These are phyloP conservation scores for Microchirus variegatus DNA, from an alignment of 2,797 vertebrate genomes.

Conservation along the genomic window DNA sequence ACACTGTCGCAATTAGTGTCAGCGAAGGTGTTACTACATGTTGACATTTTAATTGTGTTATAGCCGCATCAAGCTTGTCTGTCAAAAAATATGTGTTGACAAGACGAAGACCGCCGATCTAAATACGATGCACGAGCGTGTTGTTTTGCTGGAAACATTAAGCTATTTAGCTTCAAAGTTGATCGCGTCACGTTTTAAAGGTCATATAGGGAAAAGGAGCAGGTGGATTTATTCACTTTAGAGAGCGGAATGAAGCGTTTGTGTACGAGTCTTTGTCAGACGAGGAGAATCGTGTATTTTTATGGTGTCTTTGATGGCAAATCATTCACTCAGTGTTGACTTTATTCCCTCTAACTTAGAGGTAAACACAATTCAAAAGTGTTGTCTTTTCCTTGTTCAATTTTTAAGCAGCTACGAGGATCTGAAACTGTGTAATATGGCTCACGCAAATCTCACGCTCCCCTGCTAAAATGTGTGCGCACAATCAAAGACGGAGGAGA, in stretches of 20 bases:
- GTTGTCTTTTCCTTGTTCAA: constrained; percentile 12
- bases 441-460: constrained; percentile 30
- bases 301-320: not conserved
- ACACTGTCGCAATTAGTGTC: constrained; percentile 68
- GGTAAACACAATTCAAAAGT: constrained; percentile 27
- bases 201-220: constrained; percentile 2
- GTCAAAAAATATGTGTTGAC: constrained; percentile 25
- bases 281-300: not conserved
- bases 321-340: constrained; percentile 17
- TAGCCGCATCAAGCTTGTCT: constrained; percentile 7
- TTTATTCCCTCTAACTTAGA: constrained; percentile 19
- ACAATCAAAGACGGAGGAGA: constrained; percentile 45
- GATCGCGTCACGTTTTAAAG: constrained; percentile 30
- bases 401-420: constrained; percentile 47
- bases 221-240: not conserved
- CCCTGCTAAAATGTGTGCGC: constrained; percentile 24
- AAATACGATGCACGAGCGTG: not conserved
- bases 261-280: too few relatives aligned
- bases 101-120: not conserved
- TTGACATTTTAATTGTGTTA: constrained; percentile 60
- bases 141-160: constrained; percentile 4
- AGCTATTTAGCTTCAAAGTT: not conserved
- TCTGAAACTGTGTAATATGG: constrained; percentile 20
- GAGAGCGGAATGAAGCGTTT: too few relatives aligned
- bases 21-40: constrained; percentile 47